Base-by-base conservation (phyloP, 2,113 vertebrate species). In the Cyanistes caeruleus region DNA sequence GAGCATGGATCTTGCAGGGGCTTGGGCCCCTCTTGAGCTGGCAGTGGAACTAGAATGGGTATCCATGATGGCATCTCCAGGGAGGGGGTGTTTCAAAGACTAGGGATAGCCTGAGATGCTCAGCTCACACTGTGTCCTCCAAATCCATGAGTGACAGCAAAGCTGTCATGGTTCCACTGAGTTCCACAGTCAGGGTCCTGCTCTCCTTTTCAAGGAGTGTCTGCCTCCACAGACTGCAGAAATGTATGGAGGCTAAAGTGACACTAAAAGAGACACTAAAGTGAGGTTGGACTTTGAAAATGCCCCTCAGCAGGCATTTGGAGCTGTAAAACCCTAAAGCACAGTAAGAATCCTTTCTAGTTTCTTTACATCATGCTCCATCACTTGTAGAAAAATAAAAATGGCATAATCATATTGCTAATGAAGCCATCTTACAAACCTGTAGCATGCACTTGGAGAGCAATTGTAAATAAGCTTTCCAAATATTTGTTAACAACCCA, bases 111-210 rank as follows among this genome's bases (percentile, higher is more conserved):
- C 37, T 60, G n/a, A 15, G n/a, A 18, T 1, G 2, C 37, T 10
- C 11, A 64, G 44, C 35, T 68, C 51, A 33, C 48, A 20, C 2
- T 14, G 35, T 31, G 19, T 14, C 19, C 22, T 56, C 21, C 2
- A 2, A 3, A 52, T 1, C 31, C 60, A 19, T 0, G 0, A 51
- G 16, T 0, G 3, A 77, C 14, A 53, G 13, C 21, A 33, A 62
- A 65, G 67, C n/a, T 69, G 24, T 11, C 23, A 3, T 9, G n/a
- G 15, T 7, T 68, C 18, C 11, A 16, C 14, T 16, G 22, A 59
- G 39, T 4, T 63, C 39, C 30, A 27, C 4, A 3, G 4, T 15
- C 35, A 70, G 22, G 25, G 23, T n/a, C 31, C 19, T 35, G 23
- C 11, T 87, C 35, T 62, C 22, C 13, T 7, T 46, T 28, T 87